Percentiles rank a stretch among this genome's conserved stretches.
These are phyloP conservation scores for Hanleya hanleyi DNA, from an alignment of 2,888 invertebrate species.

Conservation along the genomic window DNA sequence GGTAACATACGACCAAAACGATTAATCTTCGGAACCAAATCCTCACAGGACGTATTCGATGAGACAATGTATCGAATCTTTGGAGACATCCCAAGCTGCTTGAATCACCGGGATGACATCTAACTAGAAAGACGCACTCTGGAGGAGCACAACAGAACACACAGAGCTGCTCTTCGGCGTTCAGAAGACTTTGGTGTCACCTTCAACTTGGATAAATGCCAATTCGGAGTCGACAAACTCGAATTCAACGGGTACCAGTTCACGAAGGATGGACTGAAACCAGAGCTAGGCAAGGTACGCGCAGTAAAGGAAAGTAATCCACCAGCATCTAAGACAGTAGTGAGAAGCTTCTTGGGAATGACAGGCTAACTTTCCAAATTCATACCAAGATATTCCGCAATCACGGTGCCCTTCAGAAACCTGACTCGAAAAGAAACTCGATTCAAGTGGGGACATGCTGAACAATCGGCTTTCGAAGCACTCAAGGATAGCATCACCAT, in stretches of 20 bases:
- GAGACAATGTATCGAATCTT: conserved; percentile 13
- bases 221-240: conserved; percentile 5
- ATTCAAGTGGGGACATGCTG: conserved; percentile 4
- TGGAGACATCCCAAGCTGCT: conserved; percentile 12
- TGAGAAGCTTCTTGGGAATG: conserved; percentile 17
- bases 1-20: no score
- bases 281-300: conserved; percentile 6
- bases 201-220: conserved; percentile 7
- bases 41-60: conserved; percentile 23
- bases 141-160: conserved; percentile 7
- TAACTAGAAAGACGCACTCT: not conserved
- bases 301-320: conserved; percentile 17
- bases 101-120: conserved; percentile 15
- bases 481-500: conserved; percentile 4
- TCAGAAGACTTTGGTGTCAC: not conserved
- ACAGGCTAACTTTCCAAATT: conserved; percentile 3
- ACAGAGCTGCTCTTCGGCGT: not conserved
- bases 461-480: conserved; percentile 2
- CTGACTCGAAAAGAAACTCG: not conserved
- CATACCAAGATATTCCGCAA: not conserved
- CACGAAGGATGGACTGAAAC: conserved; percentile 6
- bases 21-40: conserved; percentile 12
- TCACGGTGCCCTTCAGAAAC: not conserved
- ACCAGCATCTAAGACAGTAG: not conserved
- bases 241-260: conserved; percentile 11